Conservation (phyloP, 2,113 vertebrate genomes). For the Lipotes vexillifer region DNA sequence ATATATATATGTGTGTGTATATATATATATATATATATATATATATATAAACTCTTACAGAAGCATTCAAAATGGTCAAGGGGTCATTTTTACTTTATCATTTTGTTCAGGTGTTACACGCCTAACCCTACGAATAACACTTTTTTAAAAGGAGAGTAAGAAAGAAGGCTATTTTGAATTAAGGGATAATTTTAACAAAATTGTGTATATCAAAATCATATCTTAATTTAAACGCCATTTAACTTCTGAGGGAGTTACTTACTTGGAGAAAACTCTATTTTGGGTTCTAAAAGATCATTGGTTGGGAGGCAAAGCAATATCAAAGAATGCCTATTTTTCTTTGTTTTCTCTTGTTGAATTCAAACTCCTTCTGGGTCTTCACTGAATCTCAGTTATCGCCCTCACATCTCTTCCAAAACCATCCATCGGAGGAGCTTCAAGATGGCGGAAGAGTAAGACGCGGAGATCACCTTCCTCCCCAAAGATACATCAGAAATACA, state of each 20-base stretch:
- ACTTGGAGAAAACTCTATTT: background rate
- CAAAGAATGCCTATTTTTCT: background rate
- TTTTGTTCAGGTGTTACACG: background rate
- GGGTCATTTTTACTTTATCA: background rate
- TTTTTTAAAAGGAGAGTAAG: background rate
- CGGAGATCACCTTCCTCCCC: too few species aligned
- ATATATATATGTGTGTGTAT: background rate
- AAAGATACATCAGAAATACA: too few species aligned
- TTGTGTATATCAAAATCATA: background rate
- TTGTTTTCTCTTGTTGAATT: background rate
- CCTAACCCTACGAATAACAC: background rate
- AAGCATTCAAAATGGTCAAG: background rate
- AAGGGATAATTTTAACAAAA: background rate
- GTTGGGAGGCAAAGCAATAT: background rate
- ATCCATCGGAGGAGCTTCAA: background rate
- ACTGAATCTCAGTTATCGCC: background rate
- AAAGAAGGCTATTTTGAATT: background rate
- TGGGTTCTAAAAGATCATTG: background rate
- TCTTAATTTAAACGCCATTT: background rate
- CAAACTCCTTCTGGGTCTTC: background rate
- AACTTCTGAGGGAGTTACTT: background rate
- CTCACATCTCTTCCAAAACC: background rate
- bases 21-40: background rate
- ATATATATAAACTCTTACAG: background rate
- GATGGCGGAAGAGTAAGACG: too few species aligned